A percentile compares a stretch with the other conserved stretches of the same genome.
phyloP scores from a whole-genome alignment of 2,888 invertebrate genomes.

The Trypoxylon attenuatum region DNA sequence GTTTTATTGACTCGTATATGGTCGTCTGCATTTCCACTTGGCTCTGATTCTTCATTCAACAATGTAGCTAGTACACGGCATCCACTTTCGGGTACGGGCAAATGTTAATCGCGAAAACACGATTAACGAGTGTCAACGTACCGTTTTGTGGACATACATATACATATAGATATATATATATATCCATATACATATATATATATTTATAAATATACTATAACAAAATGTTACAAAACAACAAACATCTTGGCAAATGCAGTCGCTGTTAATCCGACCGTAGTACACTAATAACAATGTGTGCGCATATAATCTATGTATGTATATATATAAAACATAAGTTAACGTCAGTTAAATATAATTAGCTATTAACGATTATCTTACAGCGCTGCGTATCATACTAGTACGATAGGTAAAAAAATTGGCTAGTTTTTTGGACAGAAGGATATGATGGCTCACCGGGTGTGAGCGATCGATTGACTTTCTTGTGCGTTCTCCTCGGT shows the following conservation, averaged over 20 bases:
- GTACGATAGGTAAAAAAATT: slow-evolving; percentile 61
- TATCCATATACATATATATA: slow-evolving; percentile 70
- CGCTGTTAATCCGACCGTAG: slow-evolving; percentile 10
- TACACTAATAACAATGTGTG: slow-evolving; percentile 34
- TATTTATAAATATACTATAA: slow-evolving; percentile 73
- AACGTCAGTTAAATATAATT: slow-evolving; percentile 65
- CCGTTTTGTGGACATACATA: slow-evolving; percentile 4
- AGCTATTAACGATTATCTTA: slow-evolving; percentile 65
- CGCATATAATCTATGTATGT: slow-evolving; percentile 2
- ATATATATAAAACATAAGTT: slow-evolving; percentile 63
- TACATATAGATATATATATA: slow-evolving; percentile 58
- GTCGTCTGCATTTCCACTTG: no score
- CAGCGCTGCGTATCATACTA: slow-evolving; percentile 31
- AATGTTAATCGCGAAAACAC: not conserved
- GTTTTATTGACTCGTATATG: not conserved
- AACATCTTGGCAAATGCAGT: slow-evolving; percentile 64
- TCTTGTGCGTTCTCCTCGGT: slow-evolving; percentile 55
- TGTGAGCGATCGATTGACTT: slow-evolving; percentile 56
- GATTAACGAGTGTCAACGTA: not conserved
- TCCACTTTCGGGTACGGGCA: not conserved
- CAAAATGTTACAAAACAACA: slow-evolving; percentile 73
- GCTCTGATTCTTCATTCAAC: not conserved
- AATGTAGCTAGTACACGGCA: not conserved
- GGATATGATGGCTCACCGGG: slow-evolving; percentile 48
- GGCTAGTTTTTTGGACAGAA: slow-evolving; percentile 63